Conservation (phyloP, 2,797 vertebrate species). For the Aphelocoma californica region DNA sequence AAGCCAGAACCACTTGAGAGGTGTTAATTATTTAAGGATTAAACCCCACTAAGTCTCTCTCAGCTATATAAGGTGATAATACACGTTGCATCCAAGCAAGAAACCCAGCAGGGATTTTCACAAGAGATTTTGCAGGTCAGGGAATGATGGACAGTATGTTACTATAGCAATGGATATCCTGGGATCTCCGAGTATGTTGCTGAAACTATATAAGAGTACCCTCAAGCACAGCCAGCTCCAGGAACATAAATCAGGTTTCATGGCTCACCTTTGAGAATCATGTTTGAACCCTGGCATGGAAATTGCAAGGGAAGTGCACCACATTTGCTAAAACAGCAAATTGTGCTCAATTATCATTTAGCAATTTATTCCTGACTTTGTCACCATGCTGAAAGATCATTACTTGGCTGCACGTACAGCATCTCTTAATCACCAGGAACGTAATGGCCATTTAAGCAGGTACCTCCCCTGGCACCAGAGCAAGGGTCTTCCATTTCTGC, state of each 20-base stretch:
- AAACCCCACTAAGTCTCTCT: constrained; percentile 38
- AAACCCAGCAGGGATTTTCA: constrained; percentile 42
- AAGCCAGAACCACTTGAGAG: constrained; percentile 28
- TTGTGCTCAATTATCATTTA: constrained; percentile 37
- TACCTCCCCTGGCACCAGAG: constrained; percentile 7
- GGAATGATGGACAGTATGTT: constrained; percentile 62
- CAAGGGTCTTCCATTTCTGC: constrained; percentile 14
- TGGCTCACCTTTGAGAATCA: constrained; percentile 34
- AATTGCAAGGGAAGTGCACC: background rate
- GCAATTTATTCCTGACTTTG: constrained; percentile 29
- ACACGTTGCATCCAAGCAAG: constrained; percentile 14
- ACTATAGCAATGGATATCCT: constrained; percentile 67
- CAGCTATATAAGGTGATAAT: constrained; percentile 54
- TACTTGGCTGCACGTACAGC: constrained; percentile 19
- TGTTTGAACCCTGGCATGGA: constrained; percentile 16
- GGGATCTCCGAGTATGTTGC: constrained; percentile 22
- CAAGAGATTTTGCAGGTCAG: constrained; percentile 47
- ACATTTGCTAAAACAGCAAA: constrained; percentile 51
- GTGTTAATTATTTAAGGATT: constrained; percentile 61
- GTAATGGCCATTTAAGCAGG: constrained; percentile 53
- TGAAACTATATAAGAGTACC: background rate
- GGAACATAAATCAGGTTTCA: constrained; percentile 35
- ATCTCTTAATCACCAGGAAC: constrained; percentile 36
- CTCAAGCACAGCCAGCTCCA: background rate
- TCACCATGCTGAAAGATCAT: background rate